phyloP scores from a whole-genome alignment of 2,888 invertebrate genomes.

The Steinernema scapterisci region DNA sequence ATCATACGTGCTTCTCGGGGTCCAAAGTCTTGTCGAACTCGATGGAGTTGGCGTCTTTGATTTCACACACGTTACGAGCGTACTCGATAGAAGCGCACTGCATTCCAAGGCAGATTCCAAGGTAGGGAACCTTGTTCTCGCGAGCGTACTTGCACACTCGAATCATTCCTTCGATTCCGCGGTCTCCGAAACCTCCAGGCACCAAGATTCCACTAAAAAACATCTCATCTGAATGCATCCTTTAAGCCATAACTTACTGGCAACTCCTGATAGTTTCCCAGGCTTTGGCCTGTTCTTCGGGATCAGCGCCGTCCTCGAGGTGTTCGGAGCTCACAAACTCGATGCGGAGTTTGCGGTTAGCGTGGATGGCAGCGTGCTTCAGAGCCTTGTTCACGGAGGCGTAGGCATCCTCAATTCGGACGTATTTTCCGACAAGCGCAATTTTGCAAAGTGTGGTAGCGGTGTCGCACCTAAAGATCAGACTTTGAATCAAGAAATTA shows the following conservation, averaged over 20 bases:
- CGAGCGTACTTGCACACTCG: slow-evolving; percentile 90
- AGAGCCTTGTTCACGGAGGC: slow-evolving; percentile 78
- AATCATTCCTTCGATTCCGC: slow-evolving; percentile 93
- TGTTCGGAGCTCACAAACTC: slow-evolving; percentile 75
- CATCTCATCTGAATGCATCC: neutral
- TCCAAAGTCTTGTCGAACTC: slow-evolving; percentile 67
- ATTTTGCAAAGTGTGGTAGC: slow-evolving; percentile 70
- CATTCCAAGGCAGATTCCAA: slow-evolving; percentile 91
- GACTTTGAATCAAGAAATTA: neutral
- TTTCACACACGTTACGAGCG: slow-evolving; percentile 79
- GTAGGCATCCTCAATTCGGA: slow-evolving; percentile 85
- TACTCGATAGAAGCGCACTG: slow-evolving; percentile 95
- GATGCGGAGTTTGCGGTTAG: slow-evolving; percentile 81
- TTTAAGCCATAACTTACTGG: slow-evolving; percentile 36
- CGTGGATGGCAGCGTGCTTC: slow-evolving; percentile 85
- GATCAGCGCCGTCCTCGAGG: slow-evolving; percentile 76
- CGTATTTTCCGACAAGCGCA: slow-evolving; percentile 93
- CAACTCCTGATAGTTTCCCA: slow-evolving; percentile 85
- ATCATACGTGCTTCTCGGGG: neutral
- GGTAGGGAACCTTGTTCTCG: slow-evolving; percentile 82
- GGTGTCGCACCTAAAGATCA: neutral
- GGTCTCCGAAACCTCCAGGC: slow-evolving; percentile 92
- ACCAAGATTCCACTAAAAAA: slow-evolving; percentile 81
- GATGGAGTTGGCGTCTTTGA: slow-evolving; percentile 81
- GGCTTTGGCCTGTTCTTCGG: slow-evolving; percentile 84